Evolutionary conservation across 2,888 invertebrate species (phyloP).

Genomic region (Chironomus tentans): DNA sequence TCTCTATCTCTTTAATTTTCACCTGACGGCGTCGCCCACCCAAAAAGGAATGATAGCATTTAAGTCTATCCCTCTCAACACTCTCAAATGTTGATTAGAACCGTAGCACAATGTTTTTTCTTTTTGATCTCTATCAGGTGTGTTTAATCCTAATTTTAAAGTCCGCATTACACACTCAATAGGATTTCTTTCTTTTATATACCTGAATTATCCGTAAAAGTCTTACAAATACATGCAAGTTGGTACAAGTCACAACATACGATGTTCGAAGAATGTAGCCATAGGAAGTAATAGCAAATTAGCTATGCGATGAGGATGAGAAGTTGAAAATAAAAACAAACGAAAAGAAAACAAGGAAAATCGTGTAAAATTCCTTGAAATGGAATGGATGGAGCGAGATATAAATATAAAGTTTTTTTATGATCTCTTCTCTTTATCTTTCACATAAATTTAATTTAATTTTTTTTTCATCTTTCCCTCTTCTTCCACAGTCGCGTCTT

Average conservation of each 20-base stretch:
- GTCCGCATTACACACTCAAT: too few relatives aligned
- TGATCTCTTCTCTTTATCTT: neutral
- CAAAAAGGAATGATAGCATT: neutral
- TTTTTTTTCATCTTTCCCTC: neutral
- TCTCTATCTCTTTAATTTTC: constrained; percentile 8
- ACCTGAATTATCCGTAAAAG: too few relatives aligned
- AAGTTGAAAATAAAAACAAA: neutral
- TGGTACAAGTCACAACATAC: too few relatives aligned
- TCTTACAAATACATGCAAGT: too few relatives aligned
- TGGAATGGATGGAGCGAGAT: neutral
- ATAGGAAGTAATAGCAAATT: neutral
- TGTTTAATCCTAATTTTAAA: too few relatives aligned
- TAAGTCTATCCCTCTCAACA: neutral
- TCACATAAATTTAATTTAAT: too few relatives aligned
- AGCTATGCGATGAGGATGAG: neutral
- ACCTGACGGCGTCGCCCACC: constrained; percentile 18
- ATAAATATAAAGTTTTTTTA: neutral
- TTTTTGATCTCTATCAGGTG: too few relatives aligned
- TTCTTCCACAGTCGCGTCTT: neutral
- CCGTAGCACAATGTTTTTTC: too few relatives aligned
- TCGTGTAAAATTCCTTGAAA: neutral
- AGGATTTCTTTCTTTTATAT: too few relatives aligned
- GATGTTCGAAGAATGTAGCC: neutral
- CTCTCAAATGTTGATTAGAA: neutral
- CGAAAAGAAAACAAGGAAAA: neutral